Percentiles rank a stretch among this genome's conserved stretches.
Conservation (phyloP, 2,797 vertebrate species). For the Bovichtus diacanthus region DNA sequence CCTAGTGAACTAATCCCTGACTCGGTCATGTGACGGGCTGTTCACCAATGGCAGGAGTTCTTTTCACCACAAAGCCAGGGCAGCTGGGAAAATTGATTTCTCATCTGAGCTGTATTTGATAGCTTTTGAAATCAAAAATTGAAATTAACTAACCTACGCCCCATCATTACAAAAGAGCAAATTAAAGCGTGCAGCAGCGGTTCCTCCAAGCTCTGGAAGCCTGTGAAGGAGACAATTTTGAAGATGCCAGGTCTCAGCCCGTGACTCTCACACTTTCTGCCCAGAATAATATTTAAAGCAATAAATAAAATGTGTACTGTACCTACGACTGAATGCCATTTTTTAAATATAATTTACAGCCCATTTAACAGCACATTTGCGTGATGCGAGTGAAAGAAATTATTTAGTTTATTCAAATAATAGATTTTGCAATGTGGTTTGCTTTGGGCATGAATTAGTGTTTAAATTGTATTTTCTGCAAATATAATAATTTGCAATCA, state of each 20-base stretch:
- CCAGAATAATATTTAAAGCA: conserved; percentile 17
- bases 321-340: neutral
- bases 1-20: conserved; percentile 98
- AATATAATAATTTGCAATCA: conserved; percentile 10
- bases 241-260: conserved; percentile 82
- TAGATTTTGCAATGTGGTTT: neutral
- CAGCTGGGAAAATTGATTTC: conserved; percentile 99
- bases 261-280: conserved; percentile 33
- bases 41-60: conserved; percentile 88
- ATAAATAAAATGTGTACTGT: conserved; percentile 3
- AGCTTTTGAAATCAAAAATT: conserved; percentile 99
- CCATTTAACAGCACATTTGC: conserved; percentile 19
- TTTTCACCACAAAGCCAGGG: conserved; percentile 93
- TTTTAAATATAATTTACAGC: conserved; percentile 7
- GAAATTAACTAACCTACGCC: conserved; percentile 99
- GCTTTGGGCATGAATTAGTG: neutral
- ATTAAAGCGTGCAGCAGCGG: conserved; percentile 94
- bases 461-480: neutral
- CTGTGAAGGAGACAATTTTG: conserved; percentile 92
- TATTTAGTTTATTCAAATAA: conserved; percentile 4
- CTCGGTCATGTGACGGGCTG: conserved; percentile 89
- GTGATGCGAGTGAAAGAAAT: neutral
- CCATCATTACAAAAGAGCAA: conserved; percentile 98
- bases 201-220: conserved; percentile 90
- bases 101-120: conserved; percentile 99